Evolutionary conservation across 2,888 invertebrate genomes (phyloP).

Genomic region (Chrysodeixis includens): DNA sequence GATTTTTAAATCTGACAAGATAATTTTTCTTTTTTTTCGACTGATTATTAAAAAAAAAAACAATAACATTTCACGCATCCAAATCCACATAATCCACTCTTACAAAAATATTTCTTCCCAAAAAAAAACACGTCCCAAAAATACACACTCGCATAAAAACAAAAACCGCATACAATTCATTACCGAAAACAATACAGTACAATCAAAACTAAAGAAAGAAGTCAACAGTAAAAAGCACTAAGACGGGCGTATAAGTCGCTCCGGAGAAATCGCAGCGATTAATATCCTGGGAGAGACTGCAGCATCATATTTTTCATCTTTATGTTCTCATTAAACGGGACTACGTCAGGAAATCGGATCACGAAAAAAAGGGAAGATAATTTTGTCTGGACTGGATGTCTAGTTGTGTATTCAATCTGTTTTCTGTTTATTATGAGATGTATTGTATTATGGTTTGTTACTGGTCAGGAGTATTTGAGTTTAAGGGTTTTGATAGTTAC

Average conservation of each 20-base stretch:
- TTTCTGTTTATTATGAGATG: slow-evolving; percentile 22
- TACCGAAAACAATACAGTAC: slow-evolving; percentile 38
- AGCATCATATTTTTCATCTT: slow-evolving; percentile 85
- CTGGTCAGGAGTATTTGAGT: neutral
- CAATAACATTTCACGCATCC: no score
- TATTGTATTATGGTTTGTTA: slow-evolving; percentile 17
- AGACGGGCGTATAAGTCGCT: slow-evolving; percentile 51
- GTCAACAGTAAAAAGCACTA: slow-evolving; percentile 66
- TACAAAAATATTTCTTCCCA: neutral
- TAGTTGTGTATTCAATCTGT: slow-evolving; percentile 46
- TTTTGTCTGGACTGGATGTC: slow-evolving; percentile 55
- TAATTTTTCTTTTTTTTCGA: no score
- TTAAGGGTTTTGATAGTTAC: neutral
- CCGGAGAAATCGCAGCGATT: slow-evolving; percentile 75
- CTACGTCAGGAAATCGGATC: slow-evolving; percentile 72
- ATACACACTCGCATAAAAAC: slow-evolving; percentile 16
- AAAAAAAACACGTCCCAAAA: slow-evolving; percentile 13
- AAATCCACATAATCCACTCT: no score
- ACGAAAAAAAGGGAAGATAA: slow-evolving; percentile 56
- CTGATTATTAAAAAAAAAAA: no score
- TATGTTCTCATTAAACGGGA: slow-evolving; percentile 79
- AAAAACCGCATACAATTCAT: neutral
- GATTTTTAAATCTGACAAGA: no score
- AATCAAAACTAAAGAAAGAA: slow-evolving; percentile 46
- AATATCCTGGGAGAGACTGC: slow-evolving; percentile 68